phyloP scores from a whole-genome alignment of 2,113 vertebrate genomes.

The Rousettus leschenaultii region DNA sequence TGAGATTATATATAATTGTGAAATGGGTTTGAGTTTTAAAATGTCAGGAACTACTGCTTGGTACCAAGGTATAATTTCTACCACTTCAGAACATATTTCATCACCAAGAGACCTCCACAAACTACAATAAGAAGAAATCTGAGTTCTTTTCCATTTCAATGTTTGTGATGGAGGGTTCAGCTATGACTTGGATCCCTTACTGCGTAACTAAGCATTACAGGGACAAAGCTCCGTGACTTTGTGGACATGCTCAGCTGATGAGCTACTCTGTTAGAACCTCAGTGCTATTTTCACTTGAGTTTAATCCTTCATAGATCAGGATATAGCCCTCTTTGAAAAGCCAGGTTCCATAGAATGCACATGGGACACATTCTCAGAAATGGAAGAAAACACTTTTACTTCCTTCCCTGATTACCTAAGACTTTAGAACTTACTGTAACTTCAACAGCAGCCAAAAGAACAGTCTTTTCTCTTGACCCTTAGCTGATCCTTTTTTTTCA shows the following conservation, averaged over 20 bases:
- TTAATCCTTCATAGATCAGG: not conserved
- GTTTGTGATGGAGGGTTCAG: not conserved
- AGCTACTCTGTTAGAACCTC: not conserved
- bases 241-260: not conserved
- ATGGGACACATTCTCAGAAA: constrained; percentile 30
- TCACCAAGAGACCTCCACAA: not conserved
- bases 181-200: not conserved
- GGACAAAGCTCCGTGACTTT: not conserved
- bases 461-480: constrained; percentile 10
- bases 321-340: not conserved
- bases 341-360: not conserved
- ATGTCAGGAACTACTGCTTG: not conserved
- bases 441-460: constrained; percentile 20
- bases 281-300: not conserved
- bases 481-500: constrained; percentile 20
- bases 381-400: not conserved
- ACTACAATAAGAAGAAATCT: not conserved
- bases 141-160: not conserved
- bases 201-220: not conserved
- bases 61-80: not conserved
- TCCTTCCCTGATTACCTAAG: not conserved
- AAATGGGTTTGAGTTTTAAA: not conserved
- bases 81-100: not conserved
- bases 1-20: not conserved
- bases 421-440: constrained; percentile 42